These are phyloP conservation scores for Potamilus streckersoni DNA, from an alignment of 1,140 invertebrate genomes.

Conservation along the genomic window DNA sequence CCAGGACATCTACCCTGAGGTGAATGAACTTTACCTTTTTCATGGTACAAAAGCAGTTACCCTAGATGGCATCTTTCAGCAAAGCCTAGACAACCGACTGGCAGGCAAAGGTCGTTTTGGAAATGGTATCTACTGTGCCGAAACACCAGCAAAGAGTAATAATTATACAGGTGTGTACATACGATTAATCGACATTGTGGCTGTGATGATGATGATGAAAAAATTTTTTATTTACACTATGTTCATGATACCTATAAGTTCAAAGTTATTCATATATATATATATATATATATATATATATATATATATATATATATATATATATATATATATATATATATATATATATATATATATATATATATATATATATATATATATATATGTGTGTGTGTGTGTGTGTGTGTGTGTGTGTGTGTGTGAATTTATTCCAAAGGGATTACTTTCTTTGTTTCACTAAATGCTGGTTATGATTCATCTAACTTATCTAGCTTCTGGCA, in stretches of 20 bases:
- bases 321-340: too few species aligned
- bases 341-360: too few species aligned
- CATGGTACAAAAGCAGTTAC: conserved; percentile 35
- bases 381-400: too few species aligned
- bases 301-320: too few species aligned
- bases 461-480: too few species aligned
- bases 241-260: too few species aligned
- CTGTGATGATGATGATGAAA: neutral
- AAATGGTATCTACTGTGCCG: conserved; percentile 35
- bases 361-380: too few species aligned
- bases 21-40: conserved; percentile 48
- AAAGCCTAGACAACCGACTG: conserved; percentile 31
- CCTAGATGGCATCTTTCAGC: conserved; percentile 20
- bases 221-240: too few species aligned
- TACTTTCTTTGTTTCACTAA: too few species aligned
- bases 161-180: conserved; percentile 39
- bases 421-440: neutral
- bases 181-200: neutral
- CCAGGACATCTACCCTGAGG: conserved; percentile 18
- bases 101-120: conserved; percentile 33
- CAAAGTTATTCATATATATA: neutral
- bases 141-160: conserved; percentile 45
- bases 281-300: too few species aligned
- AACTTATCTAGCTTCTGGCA: too few species aligned
- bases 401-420: too few species aligned